Percentiles rank a stretch among this genome's conserved stretches.
Evolutionary conservation across 1,140 invertebrate genomes (phyloP).

Genomic region (Wiebesia pumilae): DNA sequence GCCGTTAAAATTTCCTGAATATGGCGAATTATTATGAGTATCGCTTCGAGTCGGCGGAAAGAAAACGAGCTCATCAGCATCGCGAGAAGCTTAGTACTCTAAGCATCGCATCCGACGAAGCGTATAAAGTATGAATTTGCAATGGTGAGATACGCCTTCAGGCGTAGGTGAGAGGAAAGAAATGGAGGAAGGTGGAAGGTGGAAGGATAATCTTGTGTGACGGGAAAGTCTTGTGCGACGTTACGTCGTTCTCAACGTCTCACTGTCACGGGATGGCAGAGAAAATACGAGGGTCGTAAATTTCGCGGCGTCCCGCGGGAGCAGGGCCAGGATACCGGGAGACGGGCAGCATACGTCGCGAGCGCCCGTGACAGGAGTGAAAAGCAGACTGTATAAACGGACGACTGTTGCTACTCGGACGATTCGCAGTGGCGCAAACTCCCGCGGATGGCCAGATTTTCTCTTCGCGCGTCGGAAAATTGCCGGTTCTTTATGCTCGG

Average conservation of each 20-base stretch:
- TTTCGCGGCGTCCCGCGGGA: constrained; percentile 51
- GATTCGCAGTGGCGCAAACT: background rate
- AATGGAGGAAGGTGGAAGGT: background rate
- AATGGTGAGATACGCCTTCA: background rate
- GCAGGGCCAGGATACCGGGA: background rate
- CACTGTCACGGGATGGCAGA: background rate
- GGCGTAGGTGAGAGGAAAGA: background rate
- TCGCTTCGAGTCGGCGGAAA: too few species aligned
- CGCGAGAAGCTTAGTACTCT: too few species aligned
- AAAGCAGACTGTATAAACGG: background rate
- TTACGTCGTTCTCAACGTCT: background rate
- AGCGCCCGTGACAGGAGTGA: background rate
- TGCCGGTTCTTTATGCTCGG: background rate
- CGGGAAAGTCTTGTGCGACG: background rate
- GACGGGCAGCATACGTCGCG: constrained; percentile 3
- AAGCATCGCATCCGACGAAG: background rate
- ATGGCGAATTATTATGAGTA: too few species aligned
- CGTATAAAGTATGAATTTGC: background rate
- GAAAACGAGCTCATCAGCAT: too few species aligned
- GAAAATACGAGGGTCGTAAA: constrained; percentile 64
- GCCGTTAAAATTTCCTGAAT: too few species aligned
- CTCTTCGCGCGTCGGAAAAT: background rate
- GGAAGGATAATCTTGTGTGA: constrained; percentile 44
- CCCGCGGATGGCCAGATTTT: background rate
- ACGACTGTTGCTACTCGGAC: background rate